A percentile compares a stretch with the other conserved stretches of the same genome.
phyloP scores from a whole-genome alignment of 2,888 invertebrate species.

The Flexamia atlantica region DNA sequence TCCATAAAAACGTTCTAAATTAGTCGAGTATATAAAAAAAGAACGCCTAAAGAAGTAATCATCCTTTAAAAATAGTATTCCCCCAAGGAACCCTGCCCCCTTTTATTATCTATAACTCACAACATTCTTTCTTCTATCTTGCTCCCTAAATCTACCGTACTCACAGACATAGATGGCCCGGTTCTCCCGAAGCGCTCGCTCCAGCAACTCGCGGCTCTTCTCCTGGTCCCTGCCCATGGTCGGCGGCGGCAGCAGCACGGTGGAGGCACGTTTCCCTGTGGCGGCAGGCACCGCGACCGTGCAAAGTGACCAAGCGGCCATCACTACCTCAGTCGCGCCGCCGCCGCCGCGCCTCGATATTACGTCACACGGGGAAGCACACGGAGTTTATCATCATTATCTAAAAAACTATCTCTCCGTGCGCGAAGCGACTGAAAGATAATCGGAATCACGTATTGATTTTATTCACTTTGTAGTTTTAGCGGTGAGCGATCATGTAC shows the following conservation, averaged over 20 bases:
- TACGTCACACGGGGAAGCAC: neutral
- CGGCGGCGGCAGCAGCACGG: neutral
- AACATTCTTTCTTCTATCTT: too few relatives aligned
- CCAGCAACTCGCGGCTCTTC: neutral
- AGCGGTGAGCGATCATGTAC: too few relatives aligned
- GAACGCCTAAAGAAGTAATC: too few relatives aligned
- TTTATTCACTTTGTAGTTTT: too few relatives aligned
- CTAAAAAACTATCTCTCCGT: neutral
- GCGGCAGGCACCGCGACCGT: neutral
- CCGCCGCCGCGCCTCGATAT: neutral
- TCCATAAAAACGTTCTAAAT: too few relatives aligned
- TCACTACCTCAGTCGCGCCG: neutral
- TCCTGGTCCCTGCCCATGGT: neutral
- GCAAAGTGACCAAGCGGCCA: neutral
- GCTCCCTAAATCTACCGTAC: neutral
- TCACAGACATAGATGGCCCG: neutral
- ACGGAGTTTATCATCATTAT: neutral
- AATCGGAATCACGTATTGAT: too few relatives aligned
- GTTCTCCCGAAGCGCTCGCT: neutral
- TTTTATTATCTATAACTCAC: too few relatives aligned
- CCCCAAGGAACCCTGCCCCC: too few relatives aligned
- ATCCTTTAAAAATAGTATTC: too few relatives aligned
- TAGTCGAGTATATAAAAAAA: too few relatives aligned
- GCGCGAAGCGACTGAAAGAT: too few relatives aligned
- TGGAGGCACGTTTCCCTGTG: neutral